A percentile compares a stretch with the other conserved stretches of the same genome.
phyloP scores from a whole-genome alignment of 2,797 vertebrate species.

The Darevskia nairensis region DNA sequence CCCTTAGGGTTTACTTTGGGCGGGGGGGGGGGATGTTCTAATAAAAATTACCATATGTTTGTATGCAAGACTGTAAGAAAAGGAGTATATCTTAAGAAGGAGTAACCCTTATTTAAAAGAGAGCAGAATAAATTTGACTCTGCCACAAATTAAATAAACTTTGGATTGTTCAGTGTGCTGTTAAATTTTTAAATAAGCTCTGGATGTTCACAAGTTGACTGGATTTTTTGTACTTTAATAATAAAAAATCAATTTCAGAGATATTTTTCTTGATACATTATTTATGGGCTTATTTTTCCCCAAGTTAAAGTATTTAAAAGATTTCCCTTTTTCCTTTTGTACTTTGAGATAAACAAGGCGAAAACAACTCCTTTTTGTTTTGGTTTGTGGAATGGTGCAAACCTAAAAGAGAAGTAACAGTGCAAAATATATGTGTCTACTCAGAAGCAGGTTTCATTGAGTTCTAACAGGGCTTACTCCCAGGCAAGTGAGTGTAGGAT shows the following conservation, averaged over 20 bases:
- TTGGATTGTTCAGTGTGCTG: slow-evolving; percentile 25
- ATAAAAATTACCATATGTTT: slow-evolving; percentile 38
- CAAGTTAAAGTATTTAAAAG: not conserved
- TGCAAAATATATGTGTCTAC: not conserved
- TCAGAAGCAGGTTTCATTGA: not conserved
- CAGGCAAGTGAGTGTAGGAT: not conserved
- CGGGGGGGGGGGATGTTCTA: slow-evolving; percentile 33
- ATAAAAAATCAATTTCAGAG: slow-evolving; percentile 46
- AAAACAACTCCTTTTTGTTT: not conserved
- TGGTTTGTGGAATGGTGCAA: not conserved
- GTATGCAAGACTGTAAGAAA: slow-evolving; percentile 41
- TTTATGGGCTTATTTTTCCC: no score
- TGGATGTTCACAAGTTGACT: slow-evolving; percentile 1
- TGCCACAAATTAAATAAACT: slow-evolving; percentile 44
- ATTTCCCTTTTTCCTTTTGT: not conserved
- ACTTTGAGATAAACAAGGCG: not conserved
- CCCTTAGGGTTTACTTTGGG: slow-evolving; percentile 24
- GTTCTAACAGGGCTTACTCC: not conserved
- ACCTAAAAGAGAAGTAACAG: not conserved
- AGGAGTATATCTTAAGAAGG: slow-evolving; percentile 34
- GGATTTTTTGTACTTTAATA: slow-evolving; percentile 26
- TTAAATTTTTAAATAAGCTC: slow-evolving; percentile 45
- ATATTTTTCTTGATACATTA: slow-evolving; percentile 23
- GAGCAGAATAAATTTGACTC: slow-evolving; percentile 31
- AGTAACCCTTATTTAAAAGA: slow-evolving; percentile 29